Base-by-base conservation (phyloP, 2,888 invertebrate species). In the Catocala fraxini region DNA sequence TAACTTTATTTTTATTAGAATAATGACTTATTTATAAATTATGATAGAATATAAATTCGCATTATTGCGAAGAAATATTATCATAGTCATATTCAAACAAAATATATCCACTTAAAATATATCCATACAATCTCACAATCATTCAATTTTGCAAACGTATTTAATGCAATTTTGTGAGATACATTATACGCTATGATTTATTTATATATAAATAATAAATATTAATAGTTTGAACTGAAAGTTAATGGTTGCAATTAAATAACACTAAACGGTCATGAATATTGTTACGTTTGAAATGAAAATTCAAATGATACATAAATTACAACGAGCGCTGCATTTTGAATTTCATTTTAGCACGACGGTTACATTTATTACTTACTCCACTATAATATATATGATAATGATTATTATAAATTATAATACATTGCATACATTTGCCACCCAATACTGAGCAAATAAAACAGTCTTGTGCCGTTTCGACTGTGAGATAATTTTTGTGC, bases 401-500 rank as follows among this genome's bases (percentile, higher is more conserved):
- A 45, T 45, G 6, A 12, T 45, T 45, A 12, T 45, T 45, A 12
- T n/a, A 34, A 12, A n/a, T 51, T 51, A 13, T 39, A 51, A 39
- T 33, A 33, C 12, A 33, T 41, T 11, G 6, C 5, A 0, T 10
- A 39, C 15, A 60, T 56, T 55, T 41, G 39, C 52, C 46, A 54
- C 52, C 47, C 41, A 52, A 61, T 51, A 56, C 42, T 6, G 25
- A 41, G 15, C 15, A 25, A 56, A 61, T 51, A 61, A 61, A 56
- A 56, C 42, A 51, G 47, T 61, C 42, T 34, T 48, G 43, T 42
- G 43, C 35, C 42, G 25, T 56, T 52, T 43, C 47, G 35, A 56
- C 56, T 43, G 39, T 33, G 0, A 48, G 49, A 53, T 53, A 56
- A 33, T 41, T 55, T 49, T 49, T 53, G 6, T 6, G 45, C 1